phyloP scores from a whole-genome alignment of 92 coral and sea anemone species.

The Epizoanthus fatuus region DNA sequence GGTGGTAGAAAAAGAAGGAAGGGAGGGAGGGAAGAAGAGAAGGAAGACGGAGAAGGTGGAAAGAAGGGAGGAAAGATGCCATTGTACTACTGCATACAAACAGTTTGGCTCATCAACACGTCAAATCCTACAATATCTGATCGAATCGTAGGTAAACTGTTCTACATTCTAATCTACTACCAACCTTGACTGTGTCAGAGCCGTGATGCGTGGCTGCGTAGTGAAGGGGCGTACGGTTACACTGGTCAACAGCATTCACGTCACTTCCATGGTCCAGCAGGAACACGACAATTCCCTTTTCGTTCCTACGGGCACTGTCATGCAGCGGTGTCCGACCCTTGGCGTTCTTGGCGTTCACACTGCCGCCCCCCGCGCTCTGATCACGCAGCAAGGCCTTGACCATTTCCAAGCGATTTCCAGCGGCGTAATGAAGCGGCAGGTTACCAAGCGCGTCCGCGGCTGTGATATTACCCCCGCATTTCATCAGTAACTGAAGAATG shows the following conservation, averaged over 20 bases:
- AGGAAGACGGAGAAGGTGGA: too few species aligned
- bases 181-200: slow-evolving; percentile 29
- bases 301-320: slow-evolving; percentile 36
- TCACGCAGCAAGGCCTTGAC: slow-evolving; percentile 4
- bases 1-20: too few species aligned
- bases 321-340: slow-evolving; percentile 35
- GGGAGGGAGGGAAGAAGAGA: too few species aligned
- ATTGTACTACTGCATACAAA: too few species aligned
- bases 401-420: slow-evolving; percentile 36
- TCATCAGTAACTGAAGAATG: slow-evolving; percentile 1
- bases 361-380: not conserved
- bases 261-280: slow-evolving; percentile 39
- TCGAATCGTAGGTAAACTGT: too few species aligned
- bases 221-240: slow-evolving; percentile 27
- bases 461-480: slow-evolving; percentile 8
- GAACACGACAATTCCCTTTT: slow-evolving; percentile 7
- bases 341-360: slow-evolving; percentile 28
- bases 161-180: not conserved
- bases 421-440: slow-evolving; percentile 30
- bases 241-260: slow-evolving; percentile 36
- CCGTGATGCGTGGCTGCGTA: slow-evolving; percentile 33
- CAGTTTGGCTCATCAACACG: too few species aligned
- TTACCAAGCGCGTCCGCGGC: slow-evolving; percentile 4
- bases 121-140: too few species aligned
- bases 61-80: too few species aligned